A percentile compares a stretch with the other conserved stretches of the same genome.
Conservation (phyloP, 2,888 invertebrate genomes). For the Epinotia nisella region DNA sequence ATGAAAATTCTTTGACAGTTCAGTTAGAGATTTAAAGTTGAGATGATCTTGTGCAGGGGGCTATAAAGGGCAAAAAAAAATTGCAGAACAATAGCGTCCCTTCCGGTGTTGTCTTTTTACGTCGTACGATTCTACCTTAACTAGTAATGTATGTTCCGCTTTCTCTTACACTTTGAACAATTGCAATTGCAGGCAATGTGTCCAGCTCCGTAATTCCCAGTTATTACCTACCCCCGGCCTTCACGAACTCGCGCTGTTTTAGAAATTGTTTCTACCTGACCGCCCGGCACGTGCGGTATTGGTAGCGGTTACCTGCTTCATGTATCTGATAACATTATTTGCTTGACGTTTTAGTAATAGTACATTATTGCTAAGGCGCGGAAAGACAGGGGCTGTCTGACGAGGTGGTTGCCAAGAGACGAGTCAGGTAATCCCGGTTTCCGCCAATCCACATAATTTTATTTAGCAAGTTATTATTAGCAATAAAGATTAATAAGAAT, state of each 20-base stretch:
- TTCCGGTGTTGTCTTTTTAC: neutral
- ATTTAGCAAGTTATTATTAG: too few species aligned
- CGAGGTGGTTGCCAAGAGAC: too few species aligned
- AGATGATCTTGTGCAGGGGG: too few species aligned
- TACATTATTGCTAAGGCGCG: too few species aligned
- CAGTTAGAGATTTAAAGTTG: too few species aligned
- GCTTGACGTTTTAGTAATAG: neutral
- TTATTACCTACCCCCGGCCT: slow-evolving; percentile 81
- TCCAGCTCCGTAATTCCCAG: slow-evolving; percentile 75
- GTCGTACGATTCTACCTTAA: neutral
- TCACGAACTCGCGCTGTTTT: slow-evolving; percentile 77
- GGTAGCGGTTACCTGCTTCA: slow-evolving; percentile 46
- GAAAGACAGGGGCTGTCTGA: too few species aligned
- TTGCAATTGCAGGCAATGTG: slow-evolving; percentile 52
- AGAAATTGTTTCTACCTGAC: slow-evolving; percentile 73
- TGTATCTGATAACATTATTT: slow-evolving; percentile 37
- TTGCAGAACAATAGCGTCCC: neutral
- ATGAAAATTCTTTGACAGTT: neutral
- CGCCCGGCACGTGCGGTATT: slow-evolving; percentile 74
- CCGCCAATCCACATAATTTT: too few species aligned
- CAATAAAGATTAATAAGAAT: too few species aligned
- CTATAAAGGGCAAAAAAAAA: neutral
- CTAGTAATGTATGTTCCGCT: slow-evolving; percentile 13
- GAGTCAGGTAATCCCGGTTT: too few species aligned
- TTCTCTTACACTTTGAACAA: slow-evolving; percentile 29